Base-by-base conservation (phyloP, 92 coral and sea anemone species). In the Ricordea florida region DNA sequence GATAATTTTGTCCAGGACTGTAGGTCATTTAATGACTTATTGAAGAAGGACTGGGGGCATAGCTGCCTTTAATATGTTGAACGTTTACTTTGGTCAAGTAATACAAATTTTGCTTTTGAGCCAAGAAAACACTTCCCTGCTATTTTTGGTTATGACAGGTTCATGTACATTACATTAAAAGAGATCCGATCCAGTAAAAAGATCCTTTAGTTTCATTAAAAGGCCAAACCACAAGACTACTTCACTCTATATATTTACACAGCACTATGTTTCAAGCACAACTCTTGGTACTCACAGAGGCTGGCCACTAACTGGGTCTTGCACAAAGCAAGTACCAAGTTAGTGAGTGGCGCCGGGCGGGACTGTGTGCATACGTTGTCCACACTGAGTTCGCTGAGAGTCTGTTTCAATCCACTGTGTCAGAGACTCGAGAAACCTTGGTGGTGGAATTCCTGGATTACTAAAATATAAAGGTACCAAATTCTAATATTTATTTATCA, bases 381-480 rank as follows among this genome's bases (percentile, higher is more conserved):
- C 88, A 75, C 83, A 74, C 51, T 22, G 47, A 32, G 70, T 63
- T 16, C 67, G 55, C 27, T 66, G 82, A 44, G 32, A 25, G 48
- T 67, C 82, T 1, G 88, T 83, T 28, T 66, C 28, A 20, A 68
- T 23, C 84, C 89, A 69, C 35, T 59, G 53, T 8, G 51, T 44
- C 44, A 76, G 46, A 37, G 84, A 75, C 20, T 37, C 61, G 22
- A 66, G 57, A 15, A 79, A 69, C 14, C 69, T 32, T 25, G 77
- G 70, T 26, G 79, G 77, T 65, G 84, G 89, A 34, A 83, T 18
- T 33, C 84, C 78, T 40, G 82, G 21, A 51, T 80, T 34, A 57
- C 50, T 72, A 14, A 22, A n/a, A n/a, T n/a, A n/a, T n/a, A n/a
- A n/a, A n/a, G n/a, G n/a, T n/a, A n/a, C n/a, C n/a, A n/a, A n/a